Evolutionary conservation across 2,888 invertebrate genomes (phyloP).

Genomic region (Hesperia comma): DNA sequence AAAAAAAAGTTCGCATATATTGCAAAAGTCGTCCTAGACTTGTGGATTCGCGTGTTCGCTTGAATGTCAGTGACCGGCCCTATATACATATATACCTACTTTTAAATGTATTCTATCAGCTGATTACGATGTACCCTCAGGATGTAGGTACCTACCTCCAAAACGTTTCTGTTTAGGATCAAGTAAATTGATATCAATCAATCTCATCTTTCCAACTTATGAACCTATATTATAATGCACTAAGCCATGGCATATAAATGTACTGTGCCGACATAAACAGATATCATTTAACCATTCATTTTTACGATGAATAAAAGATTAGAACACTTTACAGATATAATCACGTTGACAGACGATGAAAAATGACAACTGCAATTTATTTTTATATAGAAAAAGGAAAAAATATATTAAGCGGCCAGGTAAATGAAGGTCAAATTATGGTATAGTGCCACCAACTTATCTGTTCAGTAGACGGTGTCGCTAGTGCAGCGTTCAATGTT

Average conservation of each 20-base stretch:
- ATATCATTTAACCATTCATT: constrained; percentile 20
- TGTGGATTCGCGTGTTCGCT: too few relatives aligned
- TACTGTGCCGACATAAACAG: constrained; percentile 2
- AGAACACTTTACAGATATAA: constrained; percentile 16
- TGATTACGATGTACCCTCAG: too few relatives aligned
- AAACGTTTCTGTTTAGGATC: constrained; percentile 14
- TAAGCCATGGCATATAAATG: not conserved
- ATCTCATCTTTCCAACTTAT: constrained; percentile 31
- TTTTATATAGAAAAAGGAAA: constrained; percentile 1
- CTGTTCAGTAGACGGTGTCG: too few relatives aligned
- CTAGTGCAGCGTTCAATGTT: too few relatives aligned
- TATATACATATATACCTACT: too few relatives aligned
- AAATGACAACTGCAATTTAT: constrained; percentile 9
- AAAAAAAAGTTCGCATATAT: too few relatives aligned
- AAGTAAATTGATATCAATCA: constrained; percentile 22
- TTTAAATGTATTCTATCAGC: too few relatives aligned
- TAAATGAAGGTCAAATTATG: not conserved
- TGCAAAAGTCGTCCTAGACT: too few relatives aligned
- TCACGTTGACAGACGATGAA: constrained; percentile 16
- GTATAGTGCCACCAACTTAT: too few relatives aligned
- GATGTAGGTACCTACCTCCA: not conserved
- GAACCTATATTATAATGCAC: constrained; percentile 24
- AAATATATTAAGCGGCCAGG: constrained; percentile 1
- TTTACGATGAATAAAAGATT: constrained; percentile 13
- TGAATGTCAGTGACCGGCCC: too few relatives aligned